Base-by-base conservation (phyloP, 2,113 vertebrate genomes). In the Reinhardtius hippoglossoides region DNA sequence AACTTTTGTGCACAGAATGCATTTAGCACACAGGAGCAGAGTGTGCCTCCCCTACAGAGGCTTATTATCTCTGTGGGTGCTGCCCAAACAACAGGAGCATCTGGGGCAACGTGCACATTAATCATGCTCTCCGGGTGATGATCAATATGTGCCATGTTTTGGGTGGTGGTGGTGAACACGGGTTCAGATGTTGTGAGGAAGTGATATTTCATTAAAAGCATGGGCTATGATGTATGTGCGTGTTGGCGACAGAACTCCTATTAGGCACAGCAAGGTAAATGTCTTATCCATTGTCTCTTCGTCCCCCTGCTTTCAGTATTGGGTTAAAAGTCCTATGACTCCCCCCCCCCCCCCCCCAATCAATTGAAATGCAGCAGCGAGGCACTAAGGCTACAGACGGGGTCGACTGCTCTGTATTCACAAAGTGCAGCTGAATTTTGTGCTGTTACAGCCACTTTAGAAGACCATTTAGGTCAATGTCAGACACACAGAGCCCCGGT, bases 121-220 rank as follows among this genome's bases (percentile, higher is more conserved):
- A 76, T 84, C 60, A 79, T 54, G 14, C 12, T 56, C 5, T 52
- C 44, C 64, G 8, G 66, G 74, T 54, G 61, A 42, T 42, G 5
- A 87, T 92, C 87, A 80, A 88, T 84, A 70, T 16, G 16, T 76
- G 70, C 76, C 70, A 63, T 78, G 80, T 71, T 85, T 73, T 66
- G 37, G 21, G 44, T 58, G 52, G 56, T 50, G 21, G 50, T 55
- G 52, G 56, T 56, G 26, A 65, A 12, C 54, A 58, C 14, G 35
- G 31, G 23, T 75, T 84, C 9, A 71, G 21, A 74, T 62, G 15
- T 71, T 85, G 68, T 12, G 59, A 60, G 18, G 15, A 20, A 20
- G 20, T 42, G 23, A 80, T 42, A 24, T 82, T 60, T 86, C 15
- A 80, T 68, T 55, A 61, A 69, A 55, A 77, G 20, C 44, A 78